phyloP scores from a whole-genome alignment of 2,888 invertebrate species.

The Mythimna albipuncta region DNA sequence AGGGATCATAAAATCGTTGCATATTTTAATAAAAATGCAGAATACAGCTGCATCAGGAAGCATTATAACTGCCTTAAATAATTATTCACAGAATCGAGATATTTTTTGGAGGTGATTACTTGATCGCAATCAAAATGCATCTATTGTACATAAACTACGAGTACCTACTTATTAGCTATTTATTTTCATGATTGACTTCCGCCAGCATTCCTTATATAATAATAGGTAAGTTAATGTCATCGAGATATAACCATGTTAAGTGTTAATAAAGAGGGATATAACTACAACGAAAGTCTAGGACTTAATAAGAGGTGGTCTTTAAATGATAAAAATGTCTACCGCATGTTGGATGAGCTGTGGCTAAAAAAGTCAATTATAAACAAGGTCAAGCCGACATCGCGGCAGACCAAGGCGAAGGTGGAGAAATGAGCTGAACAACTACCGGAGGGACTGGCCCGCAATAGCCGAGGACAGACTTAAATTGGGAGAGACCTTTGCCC shows the following conservation, averaged over 20 bases:
- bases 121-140: conserved; percentile 28
- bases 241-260: neutral
- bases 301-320: neutral
- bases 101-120: conserved; percentile 7
- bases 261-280: conserved; percentile 8
- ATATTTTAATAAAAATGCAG: neutral
- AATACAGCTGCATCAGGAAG: neutral
- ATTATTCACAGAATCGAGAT: neutral
- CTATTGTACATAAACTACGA: neutral
- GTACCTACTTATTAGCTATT: conserved; percentile 10
- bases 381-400: too few species aligned
- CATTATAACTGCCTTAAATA: neutral
- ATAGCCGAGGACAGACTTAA: too few species aligned
- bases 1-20: too few species aligned
- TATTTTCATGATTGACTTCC: conserved; percentile 33
- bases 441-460: too few species aligned
- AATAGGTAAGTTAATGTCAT: neutral
- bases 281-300: conserved; percentile 8
- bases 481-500: too few species aligned
- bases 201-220: neutral
- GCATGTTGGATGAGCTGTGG: too few species aligned
- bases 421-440: too few species aligned
- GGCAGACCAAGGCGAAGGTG: too few species aligned
- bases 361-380: too few species aligned
- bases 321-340: neutral